These are phyloP conservation scores for Phortica okadai DNA, from an alignment of 2,888 invertebrate species.

Conservation along the genomic window DNA sequence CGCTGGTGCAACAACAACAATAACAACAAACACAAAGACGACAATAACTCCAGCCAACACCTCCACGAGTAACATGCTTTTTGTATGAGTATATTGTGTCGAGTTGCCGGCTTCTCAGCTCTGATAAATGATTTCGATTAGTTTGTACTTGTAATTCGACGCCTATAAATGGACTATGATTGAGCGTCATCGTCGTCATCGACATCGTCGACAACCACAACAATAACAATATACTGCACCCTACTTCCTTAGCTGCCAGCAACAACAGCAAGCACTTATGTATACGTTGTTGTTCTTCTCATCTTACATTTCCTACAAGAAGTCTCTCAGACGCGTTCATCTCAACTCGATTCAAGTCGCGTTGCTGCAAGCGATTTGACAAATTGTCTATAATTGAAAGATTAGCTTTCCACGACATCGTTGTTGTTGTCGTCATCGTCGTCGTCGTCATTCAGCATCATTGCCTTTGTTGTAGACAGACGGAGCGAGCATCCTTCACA, in stretches of 20 bases:
- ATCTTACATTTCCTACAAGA: conserved; percentile 19
- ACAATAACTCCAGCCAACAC: conserved; percentile 36
- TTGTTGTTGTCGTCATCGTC: conserved; percentile 36
- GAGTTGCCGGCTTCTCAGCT: conserved; percentile 53
- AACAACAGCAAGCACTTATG: neutral
- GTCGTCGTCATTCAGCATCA: conserved; percentile 12
- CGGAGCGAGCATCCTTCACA: neutral
- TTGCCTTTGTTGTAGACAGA: conserved; percentile 35
- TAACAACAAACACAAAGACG: conserved; percentile 2
- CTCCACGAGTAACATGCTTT: conserved; percentile 5
- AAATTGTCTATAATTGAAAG: conserved; percentile 77
- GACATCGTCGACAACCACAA: conserved; percentile 20
- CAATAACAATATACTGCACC: neutral
- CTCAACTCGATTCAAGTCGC: neutral
- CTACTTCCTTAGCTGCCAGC: neutral
- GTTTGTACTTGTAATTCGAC: conserved; percentile 76
- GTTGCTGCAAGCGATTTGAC: conserved; percentile 73
- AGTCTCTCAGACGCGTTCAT: conserved; percentile 5
- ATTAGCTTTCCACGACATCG: conserved; percentile 72
- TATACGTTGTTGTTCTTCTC: conserved; percentile 1
- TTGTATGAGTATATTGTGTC: conserved; percentile 37
- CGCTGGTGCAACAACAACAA: conserved; percentile 31
- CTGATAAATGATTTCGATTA: conserved; percentile 76
- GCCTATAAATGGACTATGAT: conserved; percentile 76
- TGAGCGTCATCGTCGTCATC: conserved; percentile 65